Percentiles rank a stretch among this genome's conserved stretches.
Conservation (phyloP, 2,888 invertebrate genomes). For the Cartodere bifasciata region DNA sequence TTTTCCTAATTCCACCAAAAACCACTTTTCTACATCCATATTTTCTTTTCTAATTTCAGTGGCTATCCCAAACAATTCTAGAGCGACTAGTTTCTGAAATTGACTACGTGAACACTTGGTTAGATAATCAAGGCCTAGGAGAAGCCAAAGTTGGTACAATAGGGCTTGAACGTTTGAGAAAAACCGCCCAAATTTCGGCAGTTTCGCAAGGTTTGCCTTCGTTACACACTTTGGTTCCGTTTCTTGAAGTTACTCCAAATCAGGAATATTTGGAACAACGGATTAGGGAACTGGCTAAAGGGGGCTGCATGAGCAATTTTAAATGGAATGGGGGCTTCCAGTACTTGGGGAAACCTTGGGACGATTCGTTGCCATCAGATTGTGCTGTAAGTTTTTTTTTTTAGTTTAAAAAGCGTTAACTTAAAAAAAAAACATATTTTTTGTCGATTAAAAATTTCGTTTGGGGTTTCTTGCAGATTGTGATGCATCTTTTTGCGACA, state of each 20-base stretch:
- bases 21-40: too few relatives aligned
- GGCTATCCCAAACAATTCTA: slow-evolving; percentile 77
- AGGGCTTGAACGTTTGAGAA: slow-evolving; percentile 60
- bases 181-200: slow-evolving; percentile 49
- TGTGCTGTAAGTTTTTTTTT: slow-evolving; percentile 48
- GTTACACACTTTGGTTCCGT: slow-evolving; percentile 55
- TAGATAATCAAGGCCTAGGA: slow-evolving; percentile 54
- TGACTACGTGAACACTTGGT: slow-evolving; percentile 52
- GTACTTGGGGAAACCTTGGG: slow-evolving; percentile 65
- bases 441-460: background rate
- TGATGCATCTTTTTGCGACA: slow-evolving; percentile 73
- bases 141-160: slow-evolving; percentile 57
- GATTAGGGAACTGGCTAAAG: slow-evolving; percentile 63
- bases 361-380: slow-evolving; percentile 74
- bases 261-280: slow-evolving; percentile 77
- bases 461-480: slow-evolving; percentile 41
- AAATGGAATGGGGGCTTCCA: slow-evolving; percentile 75
- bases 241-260: slow-evolving; percentile 68
- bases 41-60: slow-evolving; percentile 43
- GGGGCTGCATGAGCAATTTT: slow-evolving; percentile 80
- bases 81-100: slow-evolving; percentile 64
- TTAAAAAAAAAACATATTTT: background rate
- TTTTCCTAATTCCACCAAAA: too few relatives aligned
- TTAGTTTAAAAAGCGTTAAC: slow-evolving; percentile 1
- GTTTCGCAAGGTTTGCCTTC: slow-evolving; percentile 43